Percentiles rank a stretch among this genome's conserved stretches.
Conservation (phyloP, 1,140 invertebrate genomes). For the Ericerus pela region DNA sequence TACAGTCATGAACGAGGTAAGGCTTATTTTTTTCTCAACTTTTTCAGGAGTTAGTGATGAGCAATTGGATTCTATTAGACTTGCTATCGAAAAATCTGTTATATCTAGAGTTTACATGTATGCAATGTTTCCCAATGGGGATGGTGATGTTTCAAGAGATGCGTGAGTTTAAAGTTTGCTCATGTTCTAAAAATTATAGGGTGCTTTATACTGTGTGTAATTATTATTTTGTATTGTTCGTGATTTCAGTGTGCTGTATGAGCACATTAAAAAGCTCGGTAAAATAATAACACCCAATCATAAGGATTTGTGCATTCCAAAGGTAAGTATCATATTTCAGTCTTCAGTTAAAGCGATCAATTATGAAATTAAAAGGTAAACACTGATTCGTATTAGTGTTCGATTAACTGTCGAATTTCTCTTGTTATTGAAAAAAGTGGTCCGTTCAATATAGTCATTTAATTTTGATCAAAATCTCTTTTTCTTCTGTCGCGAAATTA, state of each 20-base stretch:
- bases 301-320: slow-evolving; percentile 66
- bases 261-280: slow-evolving; percentile 75
- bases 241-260: slow-evolving; percentile 53
- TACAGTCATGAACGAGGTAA: not conserved
- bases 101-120: slow-evolving; percentile 82
- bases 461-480: no score
- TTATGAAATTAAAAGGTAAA: no score
- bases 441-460: no score
- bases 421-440: no score
- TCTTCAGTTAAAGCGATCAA: not conserved
- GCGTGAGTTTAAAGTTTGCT: slow-evolving; percentile 42
- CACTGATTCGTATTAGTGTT: no score
- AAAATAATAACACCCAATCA: slow-evolving; percentile 65
- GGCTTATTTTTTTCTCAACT: slow-evolving; percentile 2
- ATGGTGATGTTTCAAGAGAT: slow-evolving; percentile 84
- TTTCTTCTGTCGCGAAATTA: no score
- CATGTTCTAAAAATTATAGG: not conserved
- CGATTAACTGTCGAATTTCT: no score
- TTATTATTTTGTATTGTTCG: slow-evolving; percentile 3
- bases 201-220: not conserved
- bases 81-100: slow-evolving; percentile 61
- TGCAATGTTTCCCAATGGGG: slow-evolving; percentile 92
- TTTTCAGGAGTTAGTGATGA: slow-evolving; percentile 42
- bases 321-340: slow-evolving; percentile 30
- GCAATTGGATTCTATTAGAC: slow-evolving; percentile 51